phyloP scores from a whole-genome alignment of 2,113 vertebrate genomes.

The Tinamus guttatus region DNA sequence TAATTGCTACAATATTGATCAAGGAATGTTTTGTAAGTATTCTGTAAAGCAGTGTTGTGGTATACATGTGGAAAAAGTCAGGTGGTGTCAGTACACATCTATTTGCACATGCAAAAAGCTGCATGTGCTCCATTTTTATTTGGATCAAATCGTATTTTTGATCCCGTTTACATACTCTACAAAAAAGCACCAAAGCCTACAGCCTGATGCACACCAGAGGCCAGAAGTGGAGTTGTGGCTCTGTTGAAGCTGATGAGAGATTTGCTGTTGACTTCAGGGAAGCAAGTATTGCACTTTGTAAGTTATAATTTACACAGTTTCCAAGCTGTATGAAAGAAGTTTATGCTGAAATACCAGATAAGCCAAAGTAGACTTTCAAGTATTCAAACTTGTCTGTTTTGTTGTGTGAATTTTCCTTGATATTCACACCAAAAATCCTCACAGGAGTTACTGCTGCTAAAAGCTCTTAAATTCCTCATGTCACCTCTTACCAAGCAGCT shows the following conservation, averaged over 20 bases:
- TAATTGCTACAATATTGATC: slow-evolving; percentile 60
- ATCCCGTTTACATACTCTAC: not conserved
- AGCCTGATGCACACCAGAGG: not conserved
- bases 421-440: not conserved
- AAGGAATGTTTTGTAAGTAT: slow-evolving; percentile 37
- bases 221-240: not conserved
- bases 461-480: not conserved
- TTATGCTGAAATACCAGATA: not conserved
- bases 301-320: not conserved
- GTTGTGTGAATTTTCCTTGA: not conserved
- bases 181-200: not conserved
- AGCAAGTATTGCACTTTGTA: not conserved
- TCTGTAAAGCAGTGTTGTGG: not conserved
- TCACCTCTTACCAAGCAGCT: not conserved
- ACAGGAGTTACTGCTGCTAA: not conserved
- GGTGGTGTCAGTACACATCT: not conserved
- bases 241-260: not conserved
- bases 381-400: not conserved
- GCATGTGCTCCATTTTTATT: not conserved
- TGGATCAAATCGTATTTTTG: not conserved
- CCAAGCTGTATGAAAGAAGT: not conserved
- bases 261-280: not conserved
- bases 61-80: not conserved
- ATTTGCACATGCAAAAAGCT: not conserved
- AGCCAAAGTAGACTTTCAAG: not conserved